phyloP scores from a whole-genome alignment of 2,797 vertebrate species.

The Anniella stebbinsi region DNA sequence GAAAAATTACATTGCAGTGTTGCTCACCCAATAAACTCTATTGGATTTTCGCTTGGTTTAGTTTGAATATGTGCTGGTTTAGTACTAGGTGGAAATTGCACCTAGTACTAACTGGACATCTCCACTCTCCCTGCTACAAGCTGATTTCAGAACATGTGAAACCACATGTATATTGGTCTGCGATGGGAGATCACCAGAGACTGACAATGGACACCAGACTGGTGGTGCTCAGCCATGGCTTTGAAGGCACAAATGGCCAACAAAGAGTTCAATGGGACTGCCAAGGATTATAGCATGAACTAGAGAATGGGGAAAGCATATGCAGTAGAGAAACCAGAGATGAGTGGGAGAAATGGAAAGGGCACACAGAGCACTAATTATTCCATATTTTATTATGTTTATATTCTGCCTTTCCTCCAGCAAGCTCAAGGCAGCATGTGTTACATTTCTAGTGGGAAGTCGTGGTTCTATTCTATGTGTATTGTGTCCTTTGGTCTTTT shows the following conservation, averaged over 20 bases:
- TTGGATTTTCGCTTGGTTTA: neutral
- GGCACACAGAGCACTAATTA: neutral
- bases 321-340: no score
- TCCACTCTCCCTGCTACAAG: neutral
- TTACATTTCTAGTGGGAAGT: neutral
- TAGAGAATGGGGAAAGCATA: neutral
- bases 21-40: neutral
- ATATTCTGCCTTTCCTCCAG: neutral
- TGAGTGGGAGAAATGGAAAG: no score
- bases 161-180: neutral
- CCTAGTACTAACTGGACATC: neutral
- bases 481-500: neutral
- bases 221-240: neutral
- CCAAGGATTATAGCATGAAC: neutral
- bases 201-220: neutral
- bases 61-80: neutral
- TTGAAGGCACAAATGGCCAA: neutral
- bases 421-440: neutral
- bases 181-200: neutral
- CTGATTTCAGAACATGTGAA: neutral
- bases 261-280: neutral
- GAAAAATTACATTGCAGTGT: neutral
- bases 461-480: neutral
- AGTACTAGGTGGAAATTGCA: neutral
- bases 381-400: neutral